phyloP scores from a whole-genome alignment of 2,888 invertebrate genomes.

The Nephrotoma appendiculata region DNA sequence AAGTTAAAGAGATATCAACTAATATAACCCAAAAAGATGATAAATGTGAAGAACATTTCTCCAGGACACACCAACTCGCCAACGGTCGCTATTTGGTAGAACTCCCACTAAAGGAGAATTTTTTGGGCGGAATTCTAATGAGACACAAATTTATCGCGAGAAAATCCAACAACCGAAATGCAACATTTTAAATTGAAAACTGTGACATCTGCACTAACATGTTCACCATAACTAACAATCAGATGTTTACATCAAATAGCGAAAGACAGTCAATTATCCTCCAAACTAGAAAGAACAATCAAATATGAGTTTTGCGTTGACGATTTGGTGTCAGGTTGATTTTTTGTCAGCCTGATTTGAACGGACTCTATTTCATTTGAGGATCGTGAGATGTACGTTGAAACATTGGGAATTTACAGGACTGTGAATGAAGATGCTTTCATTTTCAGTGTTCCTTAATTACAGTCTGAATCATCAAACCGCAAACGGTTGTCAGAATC shows the following conservation, averaged over 20 bases:
- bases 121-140: no score
- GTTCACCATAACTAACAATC: neutral
- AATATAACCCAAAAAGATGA: no score
- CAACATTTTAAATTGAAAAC: neutral
- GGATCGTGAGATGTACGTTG: no score
- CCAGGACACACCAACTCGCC: neutral
- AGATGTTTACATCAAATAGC: neutral
- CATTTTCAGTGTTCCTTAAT: neutral
- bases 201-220: neutral
- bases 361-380: neutral
- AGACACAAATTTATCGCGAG: no score
- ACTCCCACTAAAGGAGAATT: no score
- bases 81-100: neutral
- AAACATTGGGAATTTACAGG: neutral
- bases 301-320: neutral
- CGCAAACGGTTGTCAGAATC: no score
- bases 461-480: no score
- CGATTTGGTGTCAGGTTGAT: neutral
- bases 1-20: no score
- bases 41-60: no score
- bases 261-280: neutral
- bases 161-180: neutral
- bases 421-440: neutral
- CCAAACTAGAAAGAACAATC: neutral
- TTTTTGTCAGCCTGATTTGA: neutral